Base-by-base conservation (phyloP, 2,113 vertebrate genomes). In the Gymnorhina tibicen region DNA sequence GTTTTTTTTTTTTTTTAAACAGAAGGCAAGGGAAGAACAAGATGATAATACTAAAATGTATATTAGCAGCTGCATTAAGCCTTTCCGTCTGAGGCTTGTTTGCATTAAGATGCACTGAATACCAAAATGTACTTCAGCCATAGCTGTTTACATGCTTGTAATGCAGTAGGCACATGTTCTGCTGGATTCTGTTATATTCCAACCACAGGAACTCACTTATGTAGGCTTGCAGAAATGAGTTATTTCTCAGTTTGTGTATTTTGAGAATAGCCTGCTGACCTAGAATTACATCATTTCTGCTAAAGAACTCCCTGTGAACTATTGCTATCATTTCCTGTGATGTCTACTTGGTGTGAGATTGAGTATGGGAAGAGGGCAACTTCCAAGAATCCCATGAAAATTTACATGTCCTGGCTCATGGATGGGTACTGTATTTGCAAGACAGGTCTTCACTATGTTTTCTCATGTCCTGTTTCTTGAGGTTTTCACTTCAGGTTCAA, bases 161-260 rank as follows among this genome's bases (percentile, higher is more conserved):
- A 42, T 1, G 2, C 28, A 62, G 24, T 13, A 56, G 67, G 16
- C 19, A 17, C 1, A 0, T n/a, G 13, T 59, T 55, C 30, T 52
- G 42, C n/a, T 62, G 76, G 21, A 35, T 87, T 81, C 41, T 41
- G 4, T 69, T 80, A 1, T 7, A 44, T 32, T 81, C 42, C n/a
- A 80, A 1, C 9, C 24, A 26, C 3, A 4, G 32, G 21, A 66
- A 41, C 9, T 74, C 52, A 53, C 10, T 46, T 24, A 9, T 81
- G 27, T 49, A 28, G 37, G 23, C 33, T 63, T 85, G 14, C 16
- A 80, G 41, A 89, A 94, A 60, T 63, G 12, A 30, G 28, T 53
- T 58, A 30, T 87, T 83, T 23, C 47, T 70, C 10, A 12, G 8
- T 79, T 77, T 78, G 6, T 5, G 2, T 52, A 8, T 86, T 94